Evolutionary conservation across 2,113 vertebrate genomes (phyloP), one percentile per base, ranked within the genome.

Genomic region (Alligator sinensis): DNA sequence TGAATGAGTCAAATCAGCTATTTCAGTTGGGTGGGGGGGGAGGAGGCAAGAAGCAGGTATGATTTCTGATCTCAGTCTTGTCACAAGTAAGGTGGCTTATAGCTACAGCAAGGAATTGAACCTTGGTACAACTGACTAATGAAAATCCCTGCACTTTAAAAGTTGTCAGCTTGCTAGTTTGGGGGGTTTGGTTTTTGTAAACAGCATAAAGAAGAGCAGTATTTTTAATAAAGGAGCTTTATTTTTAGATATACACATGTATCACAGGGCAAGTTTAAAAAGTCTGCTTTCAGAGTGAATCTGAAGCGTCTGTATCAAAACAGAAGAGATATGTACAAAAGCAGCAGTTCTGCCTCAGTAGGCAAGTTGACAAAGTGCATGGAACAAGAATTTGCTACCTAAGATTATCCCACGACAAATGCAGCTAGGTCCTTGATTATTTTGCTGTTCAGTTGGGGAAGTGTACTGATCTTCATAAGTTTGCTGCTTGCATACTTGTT

Each of bases 401-500:
- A 68, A 61, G 54, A 5, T 60, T n/a, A 66, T 25, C 82, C 90
- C 57, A 98, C 14, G n/a, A 99, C 95, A 3, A 98, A 82, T 2
- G 96, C 95, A 58, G 99, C 99, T 57, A 99, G 96, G 27, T 98
- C 98, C 87, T 84, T 97, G 87, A 99, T 6, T 8, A 96, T 1
- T 1, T 95, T 16, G 0, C 98, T 94, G 81, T 95, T 98, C 34
- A 99, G 98, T 83, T 99, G 98, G 74, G 99, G 98, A 7, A 99
- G 88, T 3, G 98, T 98, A 97, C 99, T 99, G 96, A 99, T 98
- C 90, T 94, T 98, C 98, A 99, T 96, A 58, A 99, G 97, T 74
- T 97, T 98, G 95, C 97, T 97, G 96, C 98, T 99, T 2, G 98
- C 98, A 57, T 99, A 99, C 82, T 99, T 99, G 79, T 98, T 99